Conservation (phyloP, 2,888 invertebrate species). For the Dichetophora obliterata region DNA sequence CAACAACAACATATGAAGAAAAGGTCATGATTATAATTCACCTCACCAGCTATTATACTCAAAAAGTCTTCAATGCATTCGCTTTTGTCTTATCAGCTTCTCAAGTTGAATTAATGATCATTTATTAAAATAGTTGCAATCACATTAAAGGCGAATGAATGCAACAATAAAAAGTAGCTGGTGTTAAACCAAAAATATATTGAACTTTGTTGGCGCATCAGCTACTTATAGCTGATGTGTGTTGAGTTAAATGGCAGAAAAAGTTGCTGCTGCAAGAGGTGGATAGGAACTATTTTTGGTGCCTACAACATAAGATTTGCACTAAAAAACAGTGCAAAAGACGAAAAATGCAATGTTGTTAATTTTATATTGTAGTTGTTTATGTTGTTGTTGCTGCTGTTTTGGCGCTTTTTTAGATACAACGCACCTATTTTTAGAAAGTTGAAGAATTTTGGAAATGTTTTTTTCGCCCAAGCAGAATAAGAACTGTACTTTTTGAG, state of each 20-base stretch:
- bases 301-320: background rate
- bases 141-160: no score
- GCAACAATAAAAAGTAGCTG: no score
- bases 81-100: background rate
- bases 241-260: no score
- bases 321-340: background rate
- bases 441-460: slow-evolving; percentile 23
- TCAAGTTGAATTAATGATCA: no score
- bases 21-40: slow-evolving; percentile 10
- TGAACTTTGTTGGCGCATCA: no score
- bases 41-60: background rate
- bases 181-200: no score
- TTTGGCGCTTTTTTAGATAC: slow-evolving; percentile 14
- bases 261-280: no score
- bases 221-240: no score
- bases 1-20: background rate
- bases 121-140: no score
- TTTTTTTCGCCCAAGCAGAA: slow-evolving; percentile 2
- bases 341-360: background rate
- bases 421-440: slow-evolving; percentile 18
- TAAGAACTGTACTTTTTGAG: slow-evolving; percentile 26
- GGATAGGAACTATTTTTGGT: no score
- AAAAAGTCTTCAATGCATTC: background rate
- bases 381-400: background rate
- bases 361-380: background rate